Percentiles rank a stretch among this genome's conserved stretches.
These are phyloP conservation scores for Podarcis raffonei DNA, from an alignment of 2,113 vertebrate genomes.

Conservation along the genomic window DNA sequence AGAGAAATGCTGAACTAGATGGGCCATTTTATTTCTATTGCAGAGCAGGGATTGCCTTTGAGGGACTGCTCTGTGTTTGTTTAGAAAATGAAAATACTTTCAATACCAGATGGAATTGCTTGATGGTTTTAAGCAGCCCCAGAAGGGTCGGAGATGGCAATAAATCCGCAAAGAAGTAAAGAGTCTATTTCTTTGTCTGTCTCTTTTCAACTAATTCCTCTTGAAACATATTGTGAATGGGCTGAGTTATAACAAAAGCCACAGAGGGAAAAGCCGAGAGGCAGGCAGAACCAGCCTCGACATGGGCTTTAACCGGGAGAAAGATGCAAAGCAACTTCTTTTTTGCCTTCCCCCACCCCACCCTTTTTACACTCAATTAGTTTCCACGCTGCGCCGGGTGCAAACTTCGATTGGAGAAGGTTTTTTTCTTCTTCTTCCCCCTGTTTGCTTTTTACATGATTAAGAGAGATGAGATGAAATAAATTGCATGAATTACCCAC, in stretches of 20 bases:
- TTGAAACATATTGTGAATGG: conserved; percentile 72
- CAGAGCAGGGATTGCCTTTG: background rate
- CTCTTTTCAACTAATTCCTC: conserved; percentile 59
- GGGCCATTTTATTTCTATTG: background rate
- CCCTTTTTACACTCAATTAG: conserved; percentile 85
- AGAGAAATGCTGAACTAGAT: background rate
- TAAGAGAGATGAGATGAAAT: conserved; percentile 59
- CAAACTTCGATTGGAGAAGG: conserved; percentile 46
- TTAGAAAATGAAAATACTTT: conserved; percentile 41
- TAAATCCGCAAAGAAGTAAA: conserved; percentile 67
- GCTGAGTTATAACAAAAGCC: conserved; percentile 66
- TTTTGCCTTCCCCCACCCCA: background rate
- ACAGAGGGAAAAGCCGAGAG: conserved; percentile 80
- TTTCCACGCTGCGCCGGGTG: conserved; percentile 74
- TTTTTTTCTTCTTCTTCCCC: background rate
- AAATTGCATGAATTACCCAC: conserved; percentile 46
- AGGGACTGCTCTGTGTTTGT: conserved; percentile 33
- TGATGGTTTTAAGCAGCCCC: conserved; percentile 52
- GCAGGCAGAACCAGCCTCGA: conserved; percentile 59
- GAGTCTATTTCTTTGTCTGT: conserved; percentile 67
- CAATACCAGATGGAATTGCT: conserved; percentile 66
- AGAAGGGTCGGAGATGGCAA: conserved; percentile 56
- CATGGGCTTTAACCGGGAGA: conserved; percentile 74
- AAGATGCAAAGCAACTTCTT: conserved; percentile 76
- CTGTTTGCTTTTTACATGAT: conserved; percentile 61